Percentiles rank a stretch among this genome's conserved stretches.
Evolutionary conservation across 2,888 invertebrate genomes (phyloP).

Genomic region (Mythimna ferrago): DNA sequence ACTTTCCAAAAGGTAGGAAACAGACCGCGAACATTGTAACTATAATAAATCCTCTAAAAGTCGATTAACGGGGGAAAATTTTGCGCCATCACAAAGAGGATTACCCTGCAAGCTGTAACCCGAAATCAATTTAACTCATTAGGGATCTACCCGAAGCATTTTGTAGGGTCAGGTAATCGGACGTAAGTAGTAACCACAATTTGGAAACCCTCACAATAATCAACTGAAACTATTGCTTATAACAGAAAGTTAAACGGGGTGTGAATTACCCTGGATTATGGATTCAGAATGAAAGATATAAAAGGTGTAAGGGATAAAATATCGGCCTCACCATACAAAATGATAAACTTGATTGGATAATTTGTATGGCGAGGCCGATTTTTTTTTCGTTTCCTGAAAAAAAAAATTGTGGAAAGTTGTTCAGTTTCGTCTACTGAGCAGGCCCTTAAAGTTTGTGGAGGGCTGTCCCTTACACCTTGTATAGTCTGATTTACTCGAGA

Average conservation of each 20-base stretch:
- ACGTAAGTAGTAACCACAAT: slow-evolving; percentile 46
- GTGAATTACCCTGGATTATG: slow-evolving; percentile 37
- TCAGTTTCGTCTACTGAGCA: too few relatives aligned
- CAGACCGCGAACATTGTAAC: slow-evolving; percentile 12
- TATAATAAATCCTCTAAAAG: slow-evolving; percentile 32
- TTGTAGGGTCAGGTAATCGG: slow-evolving; percentile 44
- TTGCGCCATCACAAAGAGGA: slow-evolving; percentile 41
- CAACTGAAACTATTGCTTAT: slow-evolving; percentile 47
- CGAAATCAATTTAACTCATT: slow-evolving; percentile 56
- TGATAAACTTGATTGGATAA: too few relatives aligned
- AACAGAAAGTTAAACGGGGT: slow-evolving; percentile 41
- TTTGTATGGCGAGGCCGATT: too few relatives aligned
- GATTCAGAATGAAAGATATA: neutral
- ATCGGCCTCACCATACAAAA: too few relatives aligned
- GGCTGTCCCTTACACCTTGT: too few relatives aligned
- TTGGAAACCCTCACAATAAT: slow-evolving; percentile 43
- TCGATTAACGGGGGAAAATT: slow-evolving; percentile 39
- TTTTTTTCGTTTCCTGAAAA: too few relatives aligned
- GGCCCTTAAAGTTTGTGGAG: too few relatives aligned
- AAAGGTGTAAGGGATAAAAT: too few relatives aligned
- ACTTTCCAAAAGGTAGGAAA: slow-evolving; percentile 3
- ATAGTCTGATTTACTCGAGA: neutral
- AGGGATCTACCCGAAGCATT: slow-evolving; percentile 34
- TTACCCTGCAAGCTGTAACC: slow-evolving; percentile 33
- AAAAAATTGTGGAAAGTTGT: too few relatives aligned